Conservation (phyloP, 2,797 vertebrate species). For the Vespertilio murinus region DNA sequence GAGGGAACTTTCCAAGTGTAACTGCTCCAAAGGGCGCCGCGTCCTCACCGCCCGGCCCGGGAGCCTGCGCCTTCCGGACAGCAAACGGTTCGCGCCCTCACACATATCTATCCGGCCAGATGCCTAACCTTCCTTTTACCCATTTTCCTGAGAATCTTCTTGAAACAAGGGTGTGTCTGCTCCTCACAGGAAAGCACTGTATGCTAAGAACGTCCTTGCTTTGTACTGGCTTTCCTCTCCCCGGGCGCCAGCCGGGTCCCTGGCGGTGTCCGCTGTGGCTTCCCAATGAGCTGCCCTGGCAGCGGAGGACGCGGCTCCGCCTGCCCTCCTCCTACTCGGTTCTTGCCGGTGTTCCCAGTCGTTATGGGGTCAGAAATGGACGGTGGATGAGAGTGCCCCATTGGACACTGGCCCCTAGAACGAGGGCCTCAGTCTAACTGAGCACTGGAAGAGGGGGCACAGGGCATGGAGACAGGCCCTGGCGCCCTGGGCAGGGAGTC, state of each 20-base stretch:
- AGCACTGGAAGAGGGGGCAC: not conserved
- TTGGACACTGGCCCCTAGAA: fast-evolving
- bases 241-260: not conserved
- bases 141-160: not conserved
- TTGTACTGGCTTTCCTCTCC: not conserved
- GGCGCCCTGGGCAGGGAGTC: not conserved
- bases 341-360: not conserved
- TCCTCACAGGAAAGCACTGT: slow-evolving; percentile 32
- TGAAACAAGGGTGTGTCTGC: not conserved
- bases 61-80: fast-evolving
- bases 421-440: not conserved
- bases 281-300: slow-evolving; percentile 49
- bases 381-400: fast-evolving
- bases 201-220: not conserved
- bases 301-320: not conserved
- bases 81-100: not conserved
- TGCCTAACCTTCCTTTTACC: not conserved
- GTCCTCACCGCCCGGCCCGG: not conserved
- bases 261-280: not conserved
- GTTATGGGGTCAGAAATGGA: not conserved
- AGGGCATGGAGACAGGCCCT: not conserved
- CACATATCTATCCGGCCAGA: fast-evolving
- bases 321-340: not conserved
- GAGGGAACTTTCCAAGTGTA: slow-evolving; percentile 40
- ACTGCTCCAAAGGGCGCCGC: too few relatives aligned